Evolutionary conservation across 1,140 invertebrate genomes (phyloP), one percentile per base, ranked within the genome.

Genomic region (Maconellicoccus hirsutus): DNA sequence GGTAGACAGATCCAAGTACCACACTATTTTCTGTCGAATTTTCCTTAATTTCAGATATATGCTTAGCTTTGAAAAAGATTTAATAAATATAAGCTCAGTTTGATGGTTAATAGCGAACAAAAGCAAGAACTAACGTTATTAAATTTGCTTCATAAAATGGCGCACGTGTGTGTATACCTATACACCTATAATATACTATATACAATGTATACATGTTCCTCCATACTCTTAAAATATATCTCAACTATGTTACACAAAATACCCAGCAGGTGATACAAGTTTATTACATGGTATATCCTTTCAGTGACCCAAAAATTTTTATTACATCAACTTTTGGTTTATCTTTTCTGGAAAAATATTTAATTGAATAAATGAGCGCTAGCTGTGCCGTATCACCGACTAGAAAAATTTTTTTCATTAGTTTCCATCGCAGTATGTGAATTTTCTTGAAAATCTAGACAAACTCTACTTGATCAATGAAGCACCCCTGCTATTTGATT

Each of bases 191-290:
- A 33, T 33, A 33, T 33, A 33, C 29, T 33, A 52, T n/a, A n/a
- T n/a, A n/a, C n/a, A n/a, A n/a, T n/a, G n/a, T n/a, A n/a, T n/a
- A n/a, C n/a, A n/a, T n/a, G n/a, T n/a, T n/a, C n/a, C n/a, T n/a
- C n/a, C n/a, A n/a, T n/a, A n/a, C n/a, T n/a, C n/a, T n/a, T n/a
- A n/a, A n/a, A n/a, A n/a, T n/a, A n/a, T n/a, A n/a, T 52, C 10
- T 14, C 42, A 19, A 52, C 42, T 16, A 52, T 52, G 42, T 16
- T 52, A 52, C n/a, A 52, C 42, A 19, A 19, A 16, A 52, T 52
- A 52, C 42, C 42, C 42, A 52, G 42, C 42, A 52, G 42, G 42
- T 52, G 42, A 52, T 52, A 52, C n/a, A 52, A 52, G 42, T 52
- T 52, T 52, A 52, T 52, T 52, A 52, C 42, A 19, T 16, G 42